Base-by-base conservation (phyloP, 2,888 invertebrate species). In the Diarsia brunnea region DNA sequence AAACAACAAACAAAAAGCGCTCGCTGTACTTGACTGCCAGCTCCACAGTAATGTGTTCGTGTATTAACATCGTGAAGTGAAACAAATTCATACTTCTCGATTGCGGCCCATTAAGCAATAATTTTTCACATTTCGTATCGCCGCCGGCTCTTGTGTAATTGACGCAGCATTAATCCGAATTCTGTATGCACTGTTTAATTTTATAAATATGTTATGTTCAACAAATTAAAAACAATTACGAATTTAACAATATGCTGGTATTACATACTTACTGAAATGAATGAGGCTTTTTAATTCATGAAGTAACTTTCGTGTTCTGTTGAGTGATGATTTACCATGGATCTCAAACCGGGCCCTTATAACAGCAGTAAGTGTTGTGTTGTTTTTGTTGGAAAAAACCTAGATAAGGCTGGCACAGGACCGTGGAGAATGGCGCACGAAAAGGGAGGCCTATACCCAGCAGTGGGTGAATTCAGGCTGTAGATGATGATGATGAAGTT, bases 161-260 rank as follows among this genome's bases (percentile, higher is more conserved):
- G 93, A 90, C 92, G 89, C 87, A 82, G 79, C 90, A 93, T 93
- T 91, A 91, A 93, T 92, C 89, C 87, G 69, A 78, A 88, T 93
- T 90, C 82, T 89, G 85, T 78, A 91, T 90, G 92, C 90, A 82
- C 87, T 88, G 89, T 91, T 92, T 88, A 73, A 82, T 83, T 79
- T 82, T 79, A 75, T 70, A 77, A 74, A 88, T 73, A 79, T 61
- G 31, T 73, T 81, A 63, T 65, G 66, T 75, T 55, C 21, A 69
- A 73, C 38, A 64, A 72, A 85, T 70, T 66, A 68, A 70, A 82
- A 85, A 71, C 27, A 71, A 82, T 69, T 27, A 67, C 31, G 4
- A 16, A 53, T 11, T 16, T 3, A 27, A 12, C 43, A 64, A 60
- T 38, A 53, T 31, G 11, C 21, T 61, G 24, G 21, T 31, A 27